These are phyloP conservation scores for Patella depressa DNA, from an alignment of 2,888 invertebrate genomes.

Conservation along the genomic window DNA sequence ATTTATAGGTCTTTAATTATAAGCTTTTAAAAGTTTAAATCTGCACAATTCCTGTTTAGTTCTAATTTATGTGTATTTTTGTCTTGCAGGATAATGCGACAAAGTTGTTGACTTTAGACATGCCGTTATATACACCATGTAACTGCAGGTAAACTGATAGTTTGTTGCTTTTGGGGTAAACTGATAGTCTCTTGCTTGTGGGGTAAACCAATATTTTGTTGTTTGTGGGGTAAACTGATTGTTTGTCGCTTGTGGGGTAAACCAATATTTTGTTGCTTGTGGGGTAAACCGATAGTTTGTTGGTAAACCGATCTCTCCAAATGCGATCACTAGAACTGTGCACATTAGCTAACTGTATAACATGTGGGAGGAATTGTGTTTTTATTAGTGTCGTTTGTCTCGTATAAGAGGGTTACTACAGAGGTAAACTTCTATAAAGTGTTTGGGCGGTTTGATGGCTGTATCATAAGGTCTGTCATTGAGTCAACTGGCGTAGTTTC, in stretches of 20 bases:
- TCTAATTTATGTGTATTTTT: background rate
- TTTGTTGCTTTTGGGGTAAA: background rate
- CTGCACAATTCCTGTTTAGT: no score
- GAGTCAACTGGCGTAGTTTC: no score
- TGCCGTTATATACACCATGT: slow-evolving; percentile 91
- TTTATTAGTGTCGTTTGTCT: background rate
- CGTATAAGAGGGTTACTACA: background rate
- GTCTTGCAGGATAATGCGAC: slow-evolving; percentile 80
- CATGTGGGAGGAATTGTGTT: background rate
- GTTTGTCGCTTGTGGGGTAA: no score
- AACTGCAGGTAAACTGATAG: slow-evolving; percentile 78
- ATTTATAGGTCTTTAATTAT: no score
- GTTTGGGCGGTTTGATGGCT: no score
- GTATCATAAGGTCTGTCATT: no score
- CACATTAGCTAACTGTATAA: background rate
- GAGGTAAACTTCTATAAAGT: no score
- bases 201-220: background rate
- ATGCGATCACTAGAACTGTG: background rate
- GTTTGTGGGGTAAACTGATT: no score
- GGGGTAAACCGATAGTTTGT: no score
- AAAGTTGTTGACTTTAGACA: slow-evolving; percentile 86
- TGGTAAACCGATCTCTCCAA: background rate
- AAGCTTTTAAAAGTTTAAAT: no score
- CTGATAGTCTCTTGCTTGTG: no score
- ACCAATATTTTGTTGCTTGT: no score